Percentiles rank a stretch among this genome's conserved stretches.
phyloP scores from a whole-genome alignment of 2,113 vertebrate genomes.

The Ictalurus furcatus region DNA sequence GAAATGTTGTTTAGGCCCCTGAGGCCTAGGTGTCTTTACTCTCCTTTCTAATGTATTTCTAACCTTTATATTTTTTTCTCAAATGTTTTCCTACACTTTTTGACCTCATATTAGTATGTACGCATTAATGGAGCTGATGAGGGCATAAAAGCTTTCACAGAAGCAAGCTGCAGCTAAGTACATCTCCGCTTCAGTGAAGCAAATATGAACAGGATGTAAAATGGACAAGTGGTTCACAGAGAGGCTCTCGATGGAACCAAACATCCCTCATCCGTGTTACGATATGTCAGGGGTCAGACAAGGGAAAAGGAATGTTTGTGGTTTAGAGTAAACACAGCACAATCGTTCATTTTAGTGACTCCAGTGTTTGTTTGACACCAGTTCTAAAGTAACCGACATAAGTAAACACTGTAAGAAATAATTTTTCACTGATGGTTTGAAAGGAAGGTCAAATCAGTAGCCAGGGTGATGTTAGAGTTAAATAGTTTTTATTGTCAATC shows the following conservation, averaged over 20 bases:
- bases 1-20: conserved; percentile 17
- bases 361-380: background rate
- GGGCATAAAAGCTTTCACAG: background rate
- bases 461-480: background rate
- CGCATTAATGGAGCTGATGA: background rate
- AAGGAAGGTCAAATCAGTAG: background rate
- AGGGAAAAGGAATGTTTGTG: conserved; percentile 8
- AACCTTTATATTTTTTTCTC: background rate
- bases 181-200: conserved; percentile 5
- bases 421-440: background rate
- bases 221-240: conserved; percentile 4
- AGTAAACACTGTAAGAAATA: background rate
- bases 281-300: conserved; percentile 17
- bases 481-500: background rate
- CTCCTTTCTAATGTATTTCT: conserved; percentile 4
- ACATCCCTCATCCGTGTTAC: conserved; percentile 34
- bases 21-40: conserved; percentile 14
- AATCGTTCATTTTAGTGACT: background rate
- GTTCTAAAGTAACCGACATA: background rate
- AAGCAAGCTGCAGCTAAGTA: background rate
- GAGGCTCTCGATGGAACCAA: conserved; percentile 24
- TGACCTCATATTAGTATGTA: conserved; percentile 13
- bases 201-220: conserved; percentile 24
- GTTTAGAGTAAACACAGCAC: background rate
- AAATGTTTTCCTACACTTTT: background rate